Conservation (phyloP, 2,888 invertebrate genomes). For the Eilema sororculum region DNA sequence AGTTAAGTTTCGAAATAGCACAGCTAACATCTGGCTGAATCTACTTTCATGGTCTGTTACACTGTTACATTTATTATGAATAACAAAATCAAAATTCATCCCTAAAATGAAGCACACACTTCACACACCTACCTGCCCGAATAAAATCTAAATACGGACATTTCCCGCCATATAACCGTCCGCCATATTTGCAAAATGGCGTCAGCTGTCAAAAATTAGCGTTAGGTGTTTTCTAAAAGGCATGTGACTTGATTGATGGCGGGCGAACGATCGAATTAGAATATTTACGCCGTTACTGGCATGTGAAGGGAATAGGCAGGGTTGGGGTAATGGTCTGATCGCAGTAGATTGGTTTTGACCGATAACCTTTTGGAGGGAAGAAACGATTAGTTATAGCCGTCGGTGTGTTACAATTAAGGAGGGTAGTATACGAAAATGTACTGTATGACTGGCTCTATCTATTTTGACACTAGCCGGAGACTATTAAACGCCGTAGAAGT, state of each 20-base stretch:
- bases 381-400: conserved; percentile 4
- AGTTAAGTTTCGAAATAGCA: neutral
- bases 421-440: neutral
- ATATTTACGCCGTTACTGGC: conserved; percentile 38
- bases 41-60: neutral
- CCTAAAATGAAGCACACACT: neutral
- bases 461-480: neutral
- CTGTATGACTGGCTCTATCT: neutral
- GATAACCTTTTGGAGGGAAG: conserved; percentile 11
- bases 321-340: conserved; percentile 11
- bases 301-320: conserved; percentile 25
- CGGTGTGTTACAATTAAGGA: neutral
- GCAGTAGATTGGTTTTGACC: conserved; percentile 19
- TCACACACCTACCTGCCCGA: neutral
- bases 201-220: conserved; percentile 45
- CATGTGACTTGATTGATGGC: conserved; percentile 35
- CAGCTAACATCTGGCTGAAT: neutral
- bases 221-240: conserved; percentile 22
- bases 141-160: conserved; percentile 14
- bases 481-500: too few relatives aligned
- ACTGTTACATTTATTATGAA: too few relatives aligned
- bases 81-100: neutral
- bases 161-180: conserved; percentile 22
- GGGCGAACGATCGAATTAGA: conserved; percentile 35
- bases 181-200: conserved; percentile 25